phyloP scores from a whole-genome alignment of 2,113 vertebrate species.

The Macaca nemestrina region DNA sequence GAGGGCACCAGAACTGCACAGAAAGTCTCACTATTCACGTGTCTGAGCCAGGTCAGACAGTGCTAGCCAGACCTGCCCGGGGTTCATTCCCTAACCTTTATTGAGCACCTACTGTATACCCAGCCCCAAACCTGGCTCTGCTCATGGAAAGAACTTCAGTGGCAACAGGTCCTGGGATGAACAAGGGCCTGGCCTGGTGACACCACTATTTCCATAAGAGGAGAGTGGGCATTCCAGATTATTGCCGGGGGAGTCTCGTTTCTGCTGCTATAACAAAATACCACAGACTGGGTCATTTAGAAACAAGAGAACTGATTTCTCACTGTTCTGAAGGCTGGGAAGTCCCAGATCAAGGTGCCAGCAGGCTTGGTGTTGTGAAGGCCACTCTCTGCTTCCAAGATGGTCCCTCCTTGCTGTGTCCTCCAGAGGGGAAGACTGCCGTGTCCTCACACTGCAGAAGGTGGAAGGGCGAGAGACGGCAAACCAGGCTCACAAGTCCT shows the following conservation, averaged over 20 bases:
- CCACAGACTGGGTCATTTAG: background rate
- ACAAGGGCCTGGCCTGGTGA: rapidly evolving
- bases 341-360: background rate
- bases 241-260: rapidly evolving
- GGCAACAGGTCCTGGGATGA: background rate
- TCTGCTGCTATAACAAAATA: background rate
- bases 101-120: background rate
- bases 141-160: background rate
- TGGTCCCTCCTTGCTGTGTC: background rate
- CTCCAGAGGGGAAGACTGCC: background rate
- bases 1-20: slow-evolving; percentile 25
- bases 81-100: rapidly evolving
- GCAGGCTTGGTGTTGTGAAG: background rate
- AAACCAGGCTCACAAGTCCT: background rate
- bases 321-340: no score
- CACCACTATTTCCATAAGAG: background rate
- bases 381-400: background rate
- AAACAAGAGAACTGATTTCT: no score
- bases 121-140: background rate
- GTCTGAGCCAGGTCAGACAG: rapidly evolving
- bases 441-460: background rate
- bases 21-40: background rate
- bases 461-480: background rate
- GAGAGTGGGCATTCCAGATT: background rate
- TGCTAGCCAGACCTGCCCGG: rapidly evolving